Conservation (phyloP, 2,113 vertebrate species). For the Myrmecobius fasciatus region DNA sequence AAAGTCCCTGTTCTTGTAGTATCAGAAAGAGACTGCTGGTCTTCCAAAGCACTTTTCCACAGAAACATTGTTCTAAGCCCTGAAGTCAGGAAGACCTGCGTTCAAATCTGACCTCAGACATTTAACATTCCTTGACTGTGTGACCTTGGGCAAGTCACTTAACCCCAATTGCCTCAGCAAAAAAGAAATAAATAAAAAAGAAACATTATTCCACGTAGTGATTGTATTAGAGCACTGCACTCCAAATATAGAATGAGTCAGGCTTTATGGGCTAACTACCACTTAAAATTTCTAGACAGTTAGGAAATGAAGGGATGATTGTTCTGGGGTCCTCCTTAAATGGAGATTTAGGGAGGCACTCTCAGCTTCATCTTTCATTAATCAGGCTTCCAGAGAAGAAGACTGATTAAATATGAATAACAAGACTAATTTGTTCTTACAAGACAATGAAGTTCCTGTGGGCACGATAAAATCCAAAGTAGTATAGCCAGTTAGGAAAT, state of each 20-base stretch:
- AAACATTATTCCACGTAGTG: not conserved
- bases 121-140: too few species aligned
- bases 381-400: not conserved
- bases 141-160: too few species aligned
- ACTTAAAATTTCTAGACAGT: not conserved
- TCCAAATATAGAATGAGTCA: not conserved
- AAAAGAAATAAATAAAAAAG: too few species aligned
- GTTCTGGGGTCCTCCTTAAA: not conserved
- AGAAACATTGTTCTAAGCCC: not conserved
- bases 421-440: not conserved
- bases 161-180: too few species aligned
- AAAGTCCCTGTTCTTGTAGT: not conserved
- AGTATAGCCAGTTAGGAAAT: not conserved
- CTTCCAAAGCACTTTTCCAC: not conserved
- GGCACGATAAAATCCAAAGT: not conserved
- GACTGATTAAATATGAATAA: not conserved
- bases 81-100: too few species aligned
- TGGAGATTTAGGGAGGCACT: not conserved
- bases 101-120: too few species aligned
- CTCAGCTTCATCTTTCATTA: not conserved
- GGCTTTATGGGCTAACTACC: not conserved
- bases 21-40: not conserved
- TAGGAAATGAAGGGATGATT: not conserved
- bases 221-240: not conserved
- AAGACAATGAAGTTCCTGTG: not conserved